phyloP scores from a whole-genome alignment of 2,888 invertebrate genomes.

The Opisthograptis luteolata region DNA sequence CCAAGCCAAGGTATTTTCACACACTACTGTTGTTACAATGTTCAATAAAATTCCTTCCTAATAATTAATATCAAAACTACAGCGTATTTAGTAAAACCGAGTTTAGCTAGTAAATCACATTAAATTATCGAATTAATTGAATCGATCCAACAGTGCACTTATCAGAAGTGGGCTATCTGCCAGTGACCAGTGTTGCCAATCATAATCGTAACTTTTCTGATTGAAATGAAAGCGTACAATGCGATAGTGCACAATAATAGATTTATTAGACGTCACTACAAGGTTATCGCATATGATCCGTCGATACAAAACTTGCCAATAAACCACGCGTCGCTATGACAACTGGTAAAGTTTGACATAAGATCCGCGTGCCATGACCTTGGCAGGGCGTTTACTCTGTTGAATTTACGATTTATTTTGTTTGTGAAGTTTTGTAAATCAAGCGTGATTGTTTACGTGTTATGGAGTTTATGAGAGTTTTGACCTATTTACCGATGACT shows the following conservation, averaged over 20 bases:
- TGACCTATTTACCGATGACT: no score
- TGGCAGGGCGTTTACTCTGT: slow-evolving; percentile 42
- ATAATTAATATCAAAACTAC: no score
- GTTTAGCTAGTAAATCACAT: no score
- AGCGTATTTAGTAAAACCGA: no score
- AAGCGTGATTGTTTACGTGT: slow-evolving; percentile 13
- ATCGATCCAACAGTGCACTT: no score
- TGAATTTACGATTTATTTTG: slow-evolving; percentile 22
- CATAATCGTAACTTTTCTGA: no score
- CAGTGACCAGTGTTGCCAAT: not conserved
- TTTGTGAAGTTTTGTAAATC: slow-evolving; percentile 7
- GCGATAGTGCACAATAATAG: slow-evolving; percentile 3
- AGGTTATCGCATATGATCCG: slow-evolving; percentile 15
- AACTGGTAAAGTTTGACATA: slow-evolving; percentile 39
- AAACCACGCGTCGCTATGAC: slow-evolving; percentile 40
- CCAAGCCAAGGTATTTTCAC: no score
- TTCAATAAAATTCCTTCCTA: no score
- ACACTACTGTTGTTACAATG: no score
- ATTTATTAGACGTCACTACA: slow-evolving; percentile 21
- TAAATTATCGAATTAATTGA: no score
- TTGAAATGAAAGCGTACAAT: not conserved
- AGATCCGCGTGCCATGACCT: slow-evolving; percentile 38
- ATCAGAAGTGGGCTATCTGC: not conserved
- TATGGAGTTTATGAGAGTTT: slow-evolving; percentile 3
- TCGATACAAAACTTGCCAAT: slow-evolving; percentile 16